Percentiles rank a stretch among this genome's conserved stretches.
Evolutionary conservation across 30 jellyfish, hydroid and myxozoan species (phyloP).

Genomic region (Hydractinia symbiolongicarpus): DNA sequence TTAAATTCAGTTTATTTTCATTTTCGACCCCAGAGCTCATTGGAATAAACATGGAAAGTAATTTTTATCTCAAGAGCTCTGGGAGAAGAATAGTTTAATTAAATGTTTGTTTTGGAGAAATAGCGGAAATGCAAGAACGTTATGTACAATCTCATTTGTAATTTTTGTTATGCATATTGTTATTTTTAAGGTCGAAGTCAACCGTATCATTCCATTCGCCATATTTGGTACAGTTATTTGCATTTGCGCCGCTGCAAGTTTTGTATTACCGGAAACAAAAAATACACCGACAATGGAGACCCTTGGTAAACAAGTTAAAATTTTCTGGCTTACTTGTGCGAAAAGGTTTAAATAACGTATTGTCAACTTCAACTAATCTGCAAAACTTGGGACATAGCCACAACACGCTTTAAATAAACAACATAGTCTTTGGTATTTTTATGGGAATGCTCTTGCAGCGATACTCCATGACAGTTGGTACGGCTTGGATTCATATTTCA

Average conservation of each 20-base stretch:
- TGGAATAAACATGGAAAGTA: not conserved
- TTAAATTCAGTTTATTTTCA: too few relatives aligned
- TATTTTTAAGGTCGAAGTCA: constrained; percentile 27
- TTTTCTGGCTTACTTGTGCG: not conserved
- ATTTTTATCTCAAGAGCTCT: not conserved
- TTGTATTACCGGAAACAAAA: constrained; percentile 31
- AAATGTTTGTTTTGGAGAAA: not conserved
- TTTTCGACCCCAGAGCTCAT: too few relatives aligned
- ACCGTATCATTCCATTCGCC: constrained; percentile 29
- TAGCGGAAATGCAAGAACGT: too few relatives aligned
- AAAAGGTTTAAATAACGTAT: too few relatives aligned
- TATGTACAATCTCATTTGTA: not conserved
- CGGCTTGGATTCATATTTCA: too few relatives aligned
- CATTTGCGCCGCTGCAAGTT: not conserved
- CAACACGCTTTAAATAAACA: too few relatives aligned
- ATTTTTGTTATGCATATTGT: not conserved
- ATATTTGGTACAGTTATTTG: constrained; percentile 26
- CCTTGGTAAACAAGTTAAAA: not conserved
- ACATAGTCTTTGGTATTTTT: too few relatives aligned
- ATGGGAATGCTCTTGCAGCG: too few relatives aligned
- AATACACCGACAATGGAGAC: constrained; percentile 23
- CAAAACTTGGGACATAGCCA: too few relatives aligned
- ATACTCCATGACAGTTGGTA: too few relatives aligned
- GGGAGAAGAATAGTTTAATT: not conserved
- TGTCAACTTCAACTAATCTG: too few relatives aligned